Base-by-base conservation (phyloP, 1,140 invertebrate genomes). In the Drosophila littoralis region DNA sequence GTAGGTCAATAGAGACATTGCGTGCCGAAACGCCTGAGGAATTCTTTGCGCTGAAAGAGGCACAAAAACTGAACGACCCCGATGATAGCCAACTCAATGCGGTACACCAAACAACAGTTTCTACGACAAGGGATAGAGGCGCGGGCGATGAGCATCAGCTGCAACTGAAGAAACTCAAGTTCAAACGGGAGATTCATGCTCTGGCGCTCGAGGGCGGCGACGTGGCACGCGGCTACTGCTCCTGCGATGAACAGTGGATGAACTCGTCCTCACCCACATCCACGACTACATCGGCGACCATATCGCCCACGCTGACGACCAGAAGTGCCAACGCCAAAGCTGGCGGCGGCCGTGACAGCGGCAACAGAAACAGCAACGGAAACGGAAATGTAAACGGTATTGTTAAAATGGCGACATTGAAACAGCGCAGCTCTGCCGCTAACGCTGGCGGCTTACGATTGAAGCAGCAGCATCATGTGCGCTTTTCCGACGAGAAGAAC, bases 401-500 rank as follows among this genome's bases (percentile, higher is more conserved):
- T 72, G 89, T 91, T 33, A 79, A 66, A 73, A 74, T 79, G 64
- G 71, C 81, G 43, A 52, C 76, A 60, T 52, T 45, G 28, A 61
- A 65, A 12, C 64, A 61, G 43, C 65, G 71, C 45, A 38, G 57
- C 9, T 45, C 57, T 13, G 57, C 28, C 9, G 51, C 33, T 4
- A 36, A 73, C 64, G 54, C 71, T 46, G 50, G 32, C 22, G 69
- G 50, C 33, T 15, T 59, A n/a, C 68, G 89, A 15, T 81, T 91
- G 40, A 91, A 91, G 70, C 90, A 90, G 70, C 90, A 91, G 64
- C 90, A 91, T 73, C 90, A 91, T 75, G 90, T 91, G 68, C 85
- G 90, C 68, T 91, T 91, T 69, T 91, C 90, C 48, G 90, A 91
- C 61, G 90, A 91, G 79, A 91, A 91, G 60, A 91, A 91, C 61